Percentiles rank a stretch among this genome's conserved stretches.
Evolutionary conservation across 2,113 vertebrate species (phyloP).

Genomic region (Ploceus nigricollis): DNA sequence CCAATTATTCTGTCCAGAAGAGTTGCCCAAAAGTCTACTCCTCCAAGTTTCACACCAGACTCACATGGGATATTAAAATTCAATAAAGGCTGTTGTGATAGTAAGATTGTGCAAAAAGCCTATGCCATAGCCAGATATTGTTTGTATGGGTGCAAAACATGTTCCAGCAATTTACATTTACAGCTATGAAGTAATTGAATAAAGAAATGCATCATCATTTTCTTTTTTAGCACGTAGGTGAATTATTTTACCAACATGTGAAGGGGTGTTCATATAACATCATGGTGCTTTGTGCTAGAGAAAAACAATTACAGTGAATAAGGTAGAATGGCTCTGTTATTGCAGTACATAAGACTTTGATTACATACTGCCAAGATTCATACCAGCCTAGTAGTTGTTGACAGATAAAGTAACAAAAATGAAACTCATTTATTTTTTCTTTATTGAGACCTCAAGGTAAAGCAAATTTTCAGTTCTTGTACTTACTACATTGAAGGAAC

Average conservation of each 20-base stretch:
- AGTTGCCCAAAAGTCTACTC: not conserved
- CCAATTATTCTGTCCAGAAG: not conserved
- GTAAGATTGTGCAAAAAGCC: not conserved
- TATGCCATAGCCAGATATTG: not conserved
- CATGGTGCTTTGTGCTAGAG: conserved; percentile 57
- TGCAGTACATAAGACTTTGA: conserved; percentile 77
- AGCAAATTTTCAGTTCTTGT: conserved; percentile 76
- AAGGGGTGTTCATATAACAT: conserved; percentile 55
- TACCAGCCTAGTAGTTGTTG: conserved; percentile 76
- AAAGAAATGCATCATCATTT: conserved; percentile 24
- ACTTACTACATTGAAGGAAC: conserved; percentile 69
- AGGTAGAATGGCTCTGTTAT: conserved; percentile 71
- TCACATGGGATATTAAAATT: not conserved
- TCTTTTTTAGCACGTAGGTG: conserved; percentile 21
- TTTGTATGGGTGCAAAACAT: not conserved
- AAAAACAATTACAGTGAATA: conserved; percentile 71
- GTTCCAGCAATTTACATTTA: not conserved
- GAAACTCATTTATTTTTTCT: conserved; percentile 80
- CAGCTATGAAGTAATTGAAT: not conserved
- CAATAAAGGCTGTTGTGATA: not conserved
- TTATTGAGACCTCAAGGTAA: conserved; percentile 79
- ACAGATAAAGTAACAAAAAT: conserved; percentile 81
- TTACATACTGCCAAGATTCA: conserved; percentile 76
- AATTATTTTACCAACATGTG: conserved; percentile 59
- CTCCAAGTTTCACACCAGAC: not conserved